Conservation (phyloP, 1,140 invertebrate genomes). For the Tigriopus japonicus region DNA sequence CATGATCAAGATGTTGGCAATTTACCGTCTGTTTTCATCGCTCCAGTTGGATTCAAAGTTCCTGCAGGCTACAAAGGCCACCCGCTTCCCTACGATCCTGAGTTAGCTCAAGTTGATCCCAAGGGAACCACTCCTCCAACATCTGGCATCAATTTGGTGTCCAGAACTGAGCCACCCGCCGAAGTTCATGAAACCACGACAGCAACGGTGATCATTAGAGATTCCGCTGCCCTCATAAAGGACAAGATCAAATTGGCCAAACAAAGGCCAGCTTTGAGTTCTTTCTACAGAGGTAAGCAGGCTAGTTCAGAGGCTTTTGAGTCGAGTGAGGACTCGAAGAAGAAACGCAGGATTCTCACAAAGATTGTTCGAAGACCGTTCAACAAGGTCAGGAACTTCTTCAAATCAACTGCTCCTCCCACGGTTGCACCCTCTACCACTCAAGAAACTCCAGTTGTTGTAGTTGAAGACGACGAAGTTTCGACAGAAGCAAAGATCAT, state of each 20-base stretch:
- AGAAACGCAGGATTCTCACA: constrained; percentile 6
- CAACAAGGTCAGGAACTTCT: no score
- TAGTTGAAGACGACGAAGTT: no score
- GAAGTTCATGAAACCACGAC: neutral
- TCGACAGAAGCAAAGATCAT: no score
- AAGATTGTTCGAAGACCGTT: constrained; percentile 4
- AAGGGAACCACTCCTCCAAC: neutral
- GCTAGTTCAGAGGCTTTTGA: neutral
- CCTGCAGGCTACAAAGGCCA: constrained; percentile 8
- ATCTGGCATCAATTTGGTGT: neutral
- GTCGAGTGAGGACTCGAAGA: neutral
- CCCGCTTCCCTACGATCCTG: constrained; percentile 1
- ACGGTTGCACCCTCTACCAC: neutral
- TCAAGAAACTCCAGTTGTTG: no score
- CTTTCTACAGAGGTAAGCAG: constrained; percentile 1
- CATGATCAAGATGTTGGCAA: neutral
- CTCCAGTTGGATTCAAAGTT: constrained; percentile 8
- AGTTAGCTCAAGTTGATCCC: neutral
- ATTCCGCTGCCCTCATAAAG: neutral
- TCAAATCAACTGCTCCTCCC: neutral
- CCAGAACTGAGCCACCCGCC: neutral
- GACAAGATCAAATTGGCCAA: constrained; percentile 5
- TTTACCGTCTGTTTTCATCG: constrained; percentile 9
- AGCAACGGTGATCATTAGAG: neutral
- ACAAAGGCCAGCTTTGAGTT: neutral